These are phyloP conservation scores for Epistrophe eligans DNA, from an alignment of 2,888 invertebrate genomes.

Conservation along the genomic window DNA sequence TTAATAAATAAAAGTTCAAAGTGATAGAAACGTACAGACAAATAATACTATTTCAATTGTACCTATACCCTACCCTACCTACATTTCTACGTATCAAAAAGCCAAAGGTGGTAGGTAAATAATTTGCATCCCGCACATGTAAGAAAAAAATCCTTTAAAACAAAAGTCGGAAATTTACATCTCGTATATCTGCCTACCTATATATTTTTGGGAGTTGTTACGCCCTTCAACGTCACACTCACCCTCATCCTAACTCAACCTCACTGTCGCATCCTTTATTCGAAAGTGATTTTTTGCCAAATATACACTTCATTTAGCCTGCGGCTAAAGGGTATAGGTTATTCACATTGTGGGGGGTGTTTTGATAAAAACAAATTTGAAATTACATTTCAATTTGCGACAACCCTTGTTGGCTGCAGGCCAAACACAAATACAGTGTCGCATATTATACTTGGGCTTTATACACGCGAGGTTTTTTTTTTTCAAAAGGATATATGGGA, in stretches of 20 bases:
- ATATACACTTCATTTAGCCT: constrained; percentile 71
- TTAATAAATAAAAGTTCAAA: constrained; percentile 51
- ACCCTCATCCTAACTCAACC: not conserved
- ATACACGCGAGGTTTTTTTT: constrained; percentile 16
- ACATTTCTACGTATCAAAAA: not conserved
- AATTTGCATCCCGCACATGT: not conserved
- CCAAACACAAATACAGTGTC: constrained; percentile 57
- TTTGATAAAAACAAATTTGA: constrained; percentile 78
- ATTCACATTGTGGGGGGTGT: constrained; percentile 74
- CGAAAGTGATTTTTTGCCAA: constrained; percentile 40
- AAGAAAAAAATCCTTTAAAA: constrained; percentile 20
- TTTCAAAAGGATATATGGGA: constrained; percentile 44
- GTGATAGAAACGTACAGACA: constrained; percentile 1
- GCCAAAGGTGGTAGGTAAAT: not conserved
- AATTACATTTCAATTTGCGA: constrained; percentile 78
- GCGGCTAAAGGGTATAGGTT: constrained; percentile 63
- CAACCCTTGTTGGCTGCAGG: constrained; percentile 71
- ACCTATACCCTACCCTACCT: not conserved
- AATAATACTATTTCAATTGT: constrained; percentile 27
- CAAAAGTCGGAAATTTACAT: constrained; percentile 55
- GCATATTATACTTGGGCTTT: not conserved
- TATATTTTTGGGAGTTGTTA: constrained; percentile 6
- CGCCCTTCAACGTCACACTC: constrained; percentile 26
- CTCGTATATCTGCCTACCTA: constrained; percentile 1
- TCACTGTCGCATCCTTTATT: not conserved